phyloP scores from a whole-genome alignment of 2,113 vertebrate species.

The Candoia aspera region DNA sequence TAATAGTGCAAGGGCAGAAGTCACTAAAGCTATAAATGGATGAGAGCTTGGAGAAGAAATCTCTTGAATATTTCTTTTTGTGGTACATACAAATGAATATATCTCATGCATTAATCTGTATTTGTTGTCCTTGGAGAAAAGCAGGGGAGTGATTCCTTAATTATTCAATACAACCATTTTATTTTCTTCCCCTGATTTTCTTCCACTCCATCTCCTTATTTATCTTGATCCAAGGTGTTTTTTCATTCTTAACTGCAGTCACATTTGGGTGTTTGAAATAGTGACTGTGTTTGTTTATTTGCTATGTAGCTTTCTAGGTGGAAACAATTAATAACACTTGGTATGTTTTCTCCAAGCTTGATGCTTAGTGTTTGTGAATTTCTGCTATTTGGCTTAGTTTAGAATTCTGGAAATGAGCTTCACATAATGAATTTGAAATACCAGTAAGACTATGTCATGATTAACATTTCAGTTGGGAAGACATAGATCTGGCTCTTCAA shows the following conservation, averaged over 20 bases:
- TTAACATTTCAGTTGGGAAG: not conserved
- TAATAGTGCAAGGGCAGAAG: conserved; percentile 37
- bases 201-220: not conserved
- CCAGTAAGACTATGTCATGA: not conserved
- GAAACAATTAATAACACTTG: not conserved
- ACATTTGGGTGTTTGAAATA: not conserved
- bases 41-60: conserved; percentile 14
- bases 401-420: not conserved
- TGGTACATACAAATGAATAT: not conserved
- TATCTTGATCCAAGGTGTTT: not conserved
- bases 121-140: not conserved
- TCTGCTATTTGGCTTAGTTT: not conserved
- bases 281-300: not conserved
- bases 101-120: not conserved
- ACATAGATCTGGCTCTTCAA: not conserved
- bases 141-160: not conserved
- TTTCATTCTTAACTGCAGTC: not conserved
- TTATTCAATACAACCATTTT: not conserved
- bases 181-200: not conserved
- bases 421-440: not conserved
- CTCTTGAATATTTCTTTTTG: conserved; percentile 30
- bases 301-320: not conserved
- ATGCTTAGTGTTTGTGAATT: not conserved
- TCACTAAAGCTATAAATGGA: conserved; percentile 33
- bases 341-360: not conserved